A percentile compares a stretch with the other conserved stretches of the same genome.
Evolutionary conservation across 2,113 vertebrate species (phyloP).

Genomic region (Nerophis lumbriciformis): DNA sequence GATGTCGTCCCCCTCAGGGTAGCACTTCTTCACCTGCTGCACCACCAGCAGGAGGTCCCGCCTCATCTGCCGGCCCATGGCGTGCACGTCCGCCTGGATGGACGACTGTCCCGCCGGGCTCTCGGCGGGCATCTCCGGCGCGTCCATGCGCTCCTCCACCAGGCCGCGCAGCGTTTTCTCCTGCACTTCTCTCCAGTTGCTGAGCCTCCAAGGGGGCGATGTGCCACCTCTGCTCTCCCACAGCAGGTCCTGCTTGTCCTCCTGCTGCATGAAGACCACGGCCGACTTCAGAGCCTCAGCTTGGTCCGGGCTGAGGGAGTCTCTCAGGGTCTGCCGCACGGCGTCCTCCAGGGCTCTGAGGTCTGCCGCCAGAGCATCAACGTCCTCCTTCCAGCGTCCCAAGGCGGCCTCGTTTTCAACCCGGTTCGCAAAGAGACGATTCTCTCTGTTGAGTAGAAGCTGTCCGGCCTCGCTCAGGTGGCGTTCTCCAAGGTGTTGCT

Average conservation of each 20-base stretch:
- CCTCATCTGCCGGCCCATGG: constrained; percentile 76
- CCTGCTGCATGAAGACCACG: constrained; percentile 70
- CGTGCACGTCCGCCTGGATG: constrained; percentile 49
- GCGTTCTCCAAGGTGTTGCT: constrained; percentile 33
- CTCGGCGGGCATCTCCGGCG: neutral
- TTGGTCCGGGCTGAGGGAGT: constrained; percentile 52
- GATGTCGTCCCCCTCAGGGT: constrained; percentile 74
- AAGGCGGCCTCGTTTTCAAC: constrained; percentile 22
- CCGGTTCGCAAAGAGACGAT: constrained; percentile 12
- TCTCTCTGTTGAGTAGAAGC: constrained; percentile 28
- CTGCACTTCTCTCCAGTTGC: constrained; percentile 70
- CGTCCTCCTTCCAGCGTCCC: constrained; percentile 47
- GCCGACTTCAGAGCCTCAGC: constrained; percentile 70
- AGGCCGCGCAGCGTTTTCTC: constrained; percentile 51
- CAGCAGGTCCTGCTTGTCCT: constrained; percentile 74
- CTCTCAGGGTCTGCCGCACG: constrained; percentile 60
- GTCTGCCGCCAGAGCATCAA: constrained; percentile 55
- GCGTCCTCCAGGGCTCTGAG: constrained; percentile 53
- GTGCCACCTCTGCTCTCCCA: constrained; percentile 31
- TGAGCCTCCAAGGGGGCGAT: constrained; percentile 60
- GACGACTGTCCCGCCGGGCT: constrained; percentile 33
- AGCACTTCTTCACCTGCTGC: constrained; percentile 69
- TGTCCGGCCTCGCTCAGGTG: constrained; percentile 57
- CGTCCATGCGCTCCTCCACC: constrained; percentile 70
- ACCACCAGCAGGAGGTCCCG: constrained; percentile 77